These are phyloP conservation scores for Limnephilus rhombicus DNA, from an alignment of 2,888 invertebrate species.

Conservation along the genomic window DNA sequence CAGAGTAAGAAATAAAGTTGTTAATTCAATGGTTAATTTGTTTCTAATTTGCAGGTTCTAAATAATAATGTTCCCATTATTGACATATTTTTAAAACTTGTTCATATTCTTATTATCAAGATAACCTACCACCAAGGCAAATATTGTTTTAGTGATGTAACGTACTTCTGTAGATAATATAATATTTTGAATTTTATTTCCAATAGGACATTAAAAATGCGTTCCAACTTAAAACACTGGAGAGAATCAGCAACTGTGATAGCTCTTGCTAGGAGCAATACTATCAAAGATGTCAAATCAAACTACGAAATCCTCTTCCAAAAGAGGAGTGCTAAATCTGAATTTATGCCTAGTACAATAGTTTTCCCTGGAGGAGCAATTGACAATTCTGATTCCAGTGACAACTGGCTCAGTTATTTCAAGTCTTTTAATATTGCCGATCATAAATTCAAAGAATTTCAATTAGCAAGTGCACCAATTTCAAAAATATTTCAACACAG, in stretches of 20 bases:
- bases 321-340: conserved; percentile 83
- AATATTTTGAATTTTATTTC: conserved; percentile 4
- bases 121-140: neutral
- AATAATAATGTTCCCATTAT: neutral
- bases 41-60: neutral
- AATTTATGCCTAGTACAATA: conserved; percentile 85
- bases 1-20: neutral
- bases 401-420: conserved; percentile 84
- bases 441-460: conserved; percentile 74
- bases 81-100: neutral
- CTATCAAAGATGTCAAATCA: conserved; percentile 7
- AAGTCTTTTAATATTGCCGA: conserved; percentile 78
- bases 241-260: conserved; percentile 62
- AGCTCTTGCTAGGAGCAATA: conserved; percentile 53
- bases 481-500: conserved; percentile 75
- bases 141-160: neutral
- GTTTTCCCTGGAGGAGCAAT: conserved; percentile 93
- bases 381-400: conserved; percentile 82
- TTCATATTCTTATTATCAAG: neutral
- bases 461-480: conserved; percentile 70
- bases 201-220: conserved; percentile 36
- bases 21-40: neutral
- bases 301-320: conserved; percentile 79
- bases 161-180: neutral
- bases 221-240: conserved; percentile 58